Evolutionary conservation across 2,888 invertebrate genomes (phyloP).

Genomic region (Micropterix aruncella): DNA sequence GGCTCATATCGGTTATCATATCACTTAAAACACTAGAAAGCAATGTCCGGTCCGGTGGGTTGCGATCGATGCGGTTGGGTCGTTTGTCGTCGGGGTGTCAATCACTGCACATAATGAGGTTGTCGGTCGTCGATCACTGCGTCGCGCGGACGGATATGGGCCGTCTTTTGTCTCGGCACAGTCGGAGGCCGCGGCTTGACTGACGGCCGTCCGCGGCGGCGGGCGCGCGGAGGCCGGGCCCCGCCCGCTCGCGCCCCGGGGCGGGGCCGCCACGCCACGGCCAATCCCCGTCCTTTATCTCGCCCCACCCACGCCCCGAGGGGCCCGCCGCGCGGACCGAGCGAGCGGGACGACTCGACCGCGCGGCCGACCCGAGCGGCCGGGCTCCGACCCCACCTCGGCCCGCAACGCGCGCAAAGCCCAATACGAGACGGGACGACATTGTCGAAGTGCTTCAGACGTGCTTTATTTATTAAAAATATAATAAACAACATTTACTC

Average conservation of each 20-base stretch:
- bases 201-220: background rate
- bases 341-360: slow-evolving; percentile 7
- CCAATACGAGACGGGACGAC: too few species aligned
- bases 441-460: too few species aligned
- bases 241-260: background rate
- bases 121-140: too few species aligned
- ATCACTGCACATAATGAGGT: too few species aligned
- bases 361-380: slow-evolving; percentile 15
- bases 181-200: background rate
- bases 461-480: too few species aligned
- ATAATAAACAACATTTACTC: too few species aligned
- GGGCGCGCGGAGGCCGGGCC: background rate
- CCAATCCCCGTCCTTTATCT: slow-evolving; percentile 1
- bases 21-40: background rate
- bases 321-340: slow-evolving; percentile 1
- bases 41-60: background rate
- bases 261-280: background rate
- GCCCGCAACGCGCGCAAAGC: too few species aligned
- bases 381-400: slow-evolving; percentile 16
- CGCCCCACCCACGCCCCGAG: background rate
- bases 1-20: slow-evolving; percentile 12
- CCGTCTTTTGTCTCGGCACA: background rate
- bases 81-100: too few species aligned
- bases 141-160: background rate
- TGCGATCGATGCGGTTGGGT: too few species aligned